Conservation (phyloP, 1,140 invertebrate genomes). For the Drosophila grimshawi region DNA sequence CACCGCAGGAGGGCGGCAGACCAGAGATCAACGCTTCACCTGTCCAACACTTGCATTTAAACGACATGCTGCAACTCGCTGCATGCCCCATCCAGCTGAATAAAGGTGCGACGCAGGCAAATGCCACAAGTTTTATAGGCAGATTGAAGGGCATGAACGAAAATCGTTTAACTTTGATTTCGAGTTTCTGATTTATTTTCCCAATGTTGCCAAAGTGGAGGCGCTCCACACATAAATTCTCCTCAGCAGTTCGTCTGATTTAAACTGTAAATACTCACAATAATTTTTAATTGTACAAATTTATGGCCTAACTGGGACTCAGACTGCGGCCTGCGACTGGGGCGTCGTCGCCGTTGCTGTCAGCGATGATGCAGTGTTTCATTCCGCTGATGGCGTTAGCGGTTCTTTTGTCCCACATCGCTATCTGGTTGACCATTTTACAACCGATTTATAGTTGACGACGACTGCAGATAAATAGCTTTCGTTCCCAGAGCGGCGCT, state of each 20-base stretch:
- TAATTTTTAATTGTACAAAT: slow-evolving; percentile 81
- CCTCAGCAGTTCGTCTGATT: slow-evolving; percentile 38
- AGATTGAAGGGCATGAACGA: slow-evolving; percentile 11
- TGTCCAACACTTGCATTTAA: slow-evolving; percentile 65
- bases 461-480: slow-evolving; percentile 61
- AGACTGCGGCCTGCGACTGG: slow-evolving; percentile 2
- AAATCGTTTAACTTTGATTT: slow-evolving; percentile 71
- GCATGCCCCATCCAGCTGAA: slow-evolving; percentile 7
- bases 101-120: slow-evolving; percentile 22
- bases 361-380: slow-evolving; percentile 52
- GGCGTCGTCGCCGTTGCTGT: slow-evolving; percentile 31
- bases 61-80: slow-evolving; percentile 5
- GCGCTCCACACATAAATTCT: slow-evolving; percentile 63
- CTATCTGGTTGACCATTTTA: slow-evolving; percentile 63
- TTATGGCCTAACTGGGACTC: slow-evolving; percentile 55
- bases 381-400: slow-evolving; percentile 72
- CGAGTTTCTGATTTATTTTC: slow-evolving; percentile 69
- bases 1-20: background rate
- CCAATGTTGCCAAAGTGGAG: slow-evolving; percentile 32
- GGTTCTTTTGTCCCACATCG: slow-evolving; percentile 66
- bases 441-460: slow-evolving; percentile 70
- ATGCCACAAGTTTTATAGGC: slow-evolving; percentile 30
- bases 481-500: slow-evolving; percentile 37
- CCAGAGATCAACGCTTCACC: slow-evolving; percentile 27
- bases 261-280: slow-evolving; percentile 74